A percentile compares a stretch with the other conserved stretches of the same genome.
phyloP scores from a whole-genome alignment of 2,888 invertebrate genomes.

The Hartigia nigra region DNA sequence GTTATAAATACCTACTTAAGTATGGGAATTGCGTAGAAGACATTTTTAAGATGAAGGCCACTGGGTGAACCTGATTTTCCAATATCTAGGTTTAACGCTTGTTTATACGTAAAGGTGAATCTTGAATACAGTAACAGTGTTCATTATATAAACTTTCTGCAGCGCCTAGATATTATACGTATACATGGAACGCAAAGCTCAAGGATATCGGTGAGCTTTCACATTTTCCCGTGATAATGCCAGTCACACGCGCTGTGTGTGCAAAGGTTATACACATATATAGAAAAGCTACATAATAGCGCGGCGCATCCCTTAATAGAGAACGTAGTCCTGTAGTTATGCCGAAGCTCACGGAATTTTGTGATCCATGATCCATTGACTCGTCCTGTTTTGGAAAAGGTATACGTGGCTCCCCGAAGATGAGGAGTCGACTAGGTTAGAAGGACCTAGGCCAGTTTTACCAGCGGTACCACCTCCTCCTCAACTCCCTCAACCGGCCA shows the following conservation, averaged over 20 bases:
- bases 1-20: not conserved
- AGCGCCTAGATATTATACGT: not conserved
- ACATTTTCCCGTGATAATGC: slow-evolving; percentile 44
- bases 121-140: not conserved
- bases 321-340: not conserved
- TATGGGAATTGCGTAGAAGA: not conserved
- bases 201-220: slow-evolving; percentile 21
- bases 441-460: slow-evolving; percentile 72
- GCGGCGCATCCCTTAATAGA: not conserved
- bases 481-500: slow-evolving; percentile 73
- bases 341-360: not conserved
- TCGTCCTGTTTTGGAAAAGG: slow-evolving; percentile 33
- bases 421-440: slow-evolving; percentile 79
- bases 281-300: not conserved
- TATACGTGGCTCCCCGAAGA: slow-evolving; percentile 85
- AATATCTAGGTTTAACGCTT: not conserved
- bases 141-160: not conserved
- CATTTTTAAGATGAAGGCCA: not conserved
- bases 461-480: slow-evolving; percentile 66
- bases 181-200: not conserved
- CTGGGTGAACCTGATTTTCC: not conserved
- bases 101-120: not conserved
- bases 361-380: not conserved
- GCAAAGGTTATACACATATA: not conserved
- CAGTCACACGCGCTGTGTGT: slow-evolving; percentile 35